phyloP scores from a whole-genome alignment of 2,797 vertebrate species.

The Prunella strophiata region DNA sequence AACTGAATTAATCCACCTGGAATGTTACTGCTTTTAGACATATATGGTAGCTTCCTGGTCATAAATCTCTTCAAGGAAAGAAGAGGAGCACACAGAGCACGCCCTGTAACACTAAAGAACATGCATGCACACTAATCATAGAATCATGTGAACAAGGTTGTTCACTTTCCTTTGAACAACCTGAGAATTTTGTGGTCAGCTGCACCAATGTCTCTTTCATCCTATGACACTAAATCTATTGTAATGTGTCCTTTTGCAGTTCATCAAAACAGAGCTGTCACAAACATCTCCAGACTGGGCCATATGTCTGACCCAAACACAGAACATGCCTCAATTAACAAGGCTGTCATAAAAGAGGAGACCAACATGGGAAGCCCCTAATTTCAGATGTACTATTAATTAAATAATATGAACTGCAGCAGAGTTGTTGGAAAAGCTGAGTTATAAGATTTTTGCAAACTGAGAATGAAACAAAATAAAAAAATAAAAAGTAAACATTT shows the following conservation, averaged over 20 bases:
- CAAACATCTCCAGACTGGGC: not conserved
- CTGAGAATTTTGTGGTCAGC: not conserved
- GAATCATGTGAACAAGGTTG: not conserved
- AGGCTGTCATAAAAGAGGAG: not conserved
- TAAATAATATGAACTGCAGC: not conserved
- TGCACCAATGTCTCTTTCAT: not conserved
- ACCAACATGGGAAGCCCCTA: not conserved
- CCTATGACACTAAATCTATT: not conserved
- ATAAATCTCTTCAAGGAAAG: not conserved
- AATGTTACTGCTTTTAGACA: not conserved
- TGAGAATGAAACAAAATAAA: not conserved
- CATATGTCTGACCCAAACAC: not conserved
- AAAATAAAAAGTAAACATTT: not conserved
- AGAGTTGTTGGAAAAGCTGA: not conserved
- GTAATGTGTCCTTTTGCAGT: not conserved
- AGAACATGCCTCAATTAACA: not conserved
- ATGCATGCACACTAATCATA: not conserved
- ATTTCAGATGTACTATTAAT: not conserved
- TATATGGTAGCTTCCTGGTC: not conserved
- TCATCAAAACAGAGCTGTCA: not conserved
- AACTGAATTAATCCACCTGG: not conserved
- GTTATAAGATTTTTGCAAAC: not conserved
- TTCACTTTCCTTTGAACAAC: not conserved
- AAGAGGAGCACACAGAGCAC: not conserved
- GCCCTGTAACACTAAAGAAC: not conserved